phyloP scores from a whole-genome alignment of 1,140 invertebrate genomes.

The Bathynomus jamesi region DNA sequence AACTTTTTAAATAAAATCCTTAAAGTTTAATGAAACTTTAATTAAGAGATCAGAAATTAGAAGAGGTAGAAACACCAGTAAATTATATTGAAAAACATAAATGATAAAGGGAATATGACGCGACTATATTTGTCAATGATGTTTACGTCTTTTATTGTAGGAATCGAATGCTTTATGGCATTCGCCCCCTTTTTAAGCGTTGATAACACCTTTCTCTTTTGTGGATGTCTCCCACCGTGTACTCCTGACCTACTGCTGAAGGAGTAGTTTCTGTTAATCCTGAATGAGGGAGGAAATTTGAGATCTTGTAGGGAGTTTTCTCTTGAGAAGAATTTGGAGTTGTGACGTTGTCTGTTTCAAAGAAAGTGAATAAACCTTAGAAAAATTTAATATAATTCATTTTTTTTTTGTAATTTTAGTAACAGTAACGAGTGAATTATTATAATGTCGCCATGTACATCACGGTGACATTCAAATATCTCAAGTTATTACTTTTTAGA shows the following conservation, averaged over 20 bases:
- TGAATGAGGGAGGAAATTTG: slow-evolving; percentile 69
- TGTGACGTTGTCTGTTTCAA: slow-evolving; percentile 35
- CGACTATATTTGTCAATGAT: slow-evolving; percentile 94
- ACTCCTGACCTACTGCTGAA: slow-evolving; percentile 36
- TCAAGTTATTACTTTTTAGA: too few relatives aligned
- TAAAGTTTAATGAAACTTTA: too few relatives aligned
- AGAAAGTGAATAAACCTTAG: background rate
- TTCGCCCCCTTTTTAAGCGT: slow-evolving; percentile 37
- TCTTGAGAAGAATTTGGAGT: slow-evolving; percentile 34
- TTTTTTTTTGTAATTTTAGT: too few relatives aligned
- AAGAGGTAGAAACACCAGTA: background rate
- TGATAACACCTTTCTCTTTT: slow-evolving; percentile 39
- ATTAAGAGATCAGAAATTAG: too few relatives aligned
- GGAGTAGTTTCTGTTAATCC: slow-evolving; percentile 55
- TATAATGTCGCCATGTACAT: too few relatives aligned
- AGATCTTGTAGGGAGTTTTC: slow-evolving; percentile 33
- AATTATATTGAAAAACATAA: slow-evolving; percentile 73
- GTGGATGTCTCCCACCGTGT: slow-evolving; percentile 16
- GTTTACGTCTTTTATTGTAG: slow-evolving; percentile 92
- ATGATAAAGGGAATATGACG: slow-evolving; percentile 87
- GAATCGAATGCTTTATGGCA: slow-evolving; percentile 52
- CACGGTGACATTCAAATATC: too few relatives aligned
- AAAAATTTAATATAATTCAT: too few relatives aligned
- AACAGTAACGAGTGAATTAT: too few relatives aligned
- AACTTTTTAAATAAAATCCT: too few relatives aligned